These are phyloP conservation scores for Blera fallax DNA, from an alignment of 2,888 invertebrate species.

Conservation along the genomic window DNA sequence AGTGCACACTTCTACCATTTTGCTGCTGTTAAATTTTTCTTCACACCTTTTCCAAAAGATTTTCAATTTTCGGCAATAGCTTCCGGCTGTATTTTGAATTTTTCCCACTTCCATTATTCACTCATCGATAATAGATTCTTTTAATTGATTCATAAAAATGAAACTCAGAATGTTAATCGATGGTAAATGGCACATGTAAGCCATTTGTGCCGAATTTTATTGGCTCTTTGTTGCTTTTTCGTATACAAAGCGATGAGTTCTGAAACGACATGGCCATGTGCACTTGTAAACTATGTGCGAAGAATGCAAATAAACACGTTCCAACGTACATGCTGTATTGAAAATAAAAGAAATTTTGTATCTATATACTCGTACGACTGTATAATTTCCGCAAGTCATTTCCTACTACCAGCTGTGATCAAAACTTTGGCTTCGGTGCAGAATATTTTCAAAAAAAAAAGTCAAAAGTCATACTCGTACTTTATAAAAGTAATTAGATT, in stretches of 20 bases:
- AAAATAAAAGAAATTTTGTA: neutral
- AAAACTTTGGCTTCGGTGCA: neutral
- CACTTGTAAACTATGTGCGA: conserved; percentile 30
- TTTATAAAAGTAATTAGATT: neutral
- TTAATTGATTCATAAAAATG: conserved; percentile 19
- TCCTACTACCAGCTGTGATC: neutral
- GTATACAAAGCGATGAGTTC: neutral
- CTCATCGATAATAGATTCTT: conserved; percentile 14
- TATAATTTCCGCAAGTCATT: conserved; percentile 1
- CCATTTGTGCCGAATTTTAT: conserved; percentile 43
- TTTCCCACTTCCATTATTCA: conserved; percentile 6
- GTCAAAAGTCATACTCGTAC: too few relatives aligned
- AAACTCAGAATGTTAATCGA: conserved; percentile 16
- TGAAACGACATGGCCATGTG: conserved; percentile 15
- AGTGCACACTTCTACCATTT: neutral
- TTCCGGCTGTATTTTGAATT: conserved; percentile 6
- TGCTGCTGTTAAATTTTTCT: neutral
- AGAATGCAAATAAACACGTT: conserved; percentile 42
- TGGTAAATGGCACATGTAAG: conserved; percentile 33
- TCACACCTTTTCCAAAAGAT: neutral
- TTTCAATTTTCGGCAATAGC: neutral
- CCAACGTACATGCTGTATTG: neutral
- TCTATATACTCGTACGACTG: neutral
- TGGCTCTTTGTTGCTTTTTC: conserved; percentile 12
- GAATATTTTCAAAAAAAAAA: neutral